phyloP scores from a whole-genome alignment of 2,113 vertebrate species.

The Paramisgurnus dabryanus region DNA sequence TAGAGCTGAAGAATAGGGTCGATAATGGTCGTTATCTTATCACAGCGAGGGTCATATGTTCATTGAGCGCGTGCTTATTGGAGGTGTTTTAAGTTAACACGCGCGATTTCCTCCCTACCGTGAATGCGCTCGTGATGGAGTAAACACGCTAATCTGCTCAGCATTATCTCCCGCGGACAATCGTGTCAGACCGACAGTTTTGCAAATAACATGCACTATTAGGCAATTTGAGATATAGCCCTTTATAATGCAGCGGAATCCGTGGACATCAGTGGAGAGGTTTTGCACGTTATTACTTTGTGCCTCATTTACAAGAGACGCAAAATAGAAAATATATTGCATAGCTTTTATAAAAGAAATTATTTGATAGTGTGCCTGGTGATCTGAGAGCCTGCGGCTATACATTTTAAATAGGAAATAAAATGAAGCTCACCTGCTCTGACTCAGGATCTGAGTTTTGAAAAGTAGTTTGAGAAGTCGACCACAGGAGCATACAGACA shows the following conservation, averaged over 20 bases:
- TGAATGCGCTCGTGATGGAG: slow-evolving; percentile 72
- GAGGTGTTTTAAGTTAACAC: slow-evolving; percentile 71
- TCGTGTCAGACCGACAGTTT: slow-evolving; percentile 71
- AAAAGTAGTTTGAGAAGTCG: neutral
- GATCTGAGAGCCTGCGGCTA: neutral
- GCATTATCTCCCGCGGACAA: slow-evolving; percentile 75
- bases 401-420: neutral
- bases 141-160: slow-evolving; percentile 82
- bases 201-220: slow-evolving; percentile 69
- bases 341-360: neutral
- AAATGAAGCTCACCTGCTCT: slow-evolving; percentile 23
- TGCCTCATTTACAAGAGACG: slow-evolving; percentile 1
- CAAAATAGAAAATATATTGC: neutral
- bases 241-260: slow-evolving; percentile 31
- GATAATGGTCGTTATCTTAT: slow-evolving; percentile 76
- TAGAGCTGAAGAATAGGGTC: slow-evolving; percentile 56
- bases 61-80: slow-evolving; percentile 64
- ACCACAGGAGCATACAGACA: neutral
- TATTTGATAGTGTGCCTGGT: neutral
- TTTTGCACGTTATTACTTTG: slow-evolving; percentile 8
- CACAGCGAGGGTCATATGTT: slow-evolving; percentile 63
- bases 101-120: slow-evolving; percentile 76
- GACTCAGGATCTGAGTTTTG: slow-evolving; percentile 12
- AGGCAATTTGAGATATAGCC: slow-evolving; percentile 48
- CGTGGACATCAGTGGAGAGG: neutral